A percentile compares a stretch with the other conserved stretches of the same genome.
These are phyloP conservation scores for Taeniopygia guttata DNA, from an alignment of 2,797 vertebrate species.

Conservation along the genomic window DNA sequence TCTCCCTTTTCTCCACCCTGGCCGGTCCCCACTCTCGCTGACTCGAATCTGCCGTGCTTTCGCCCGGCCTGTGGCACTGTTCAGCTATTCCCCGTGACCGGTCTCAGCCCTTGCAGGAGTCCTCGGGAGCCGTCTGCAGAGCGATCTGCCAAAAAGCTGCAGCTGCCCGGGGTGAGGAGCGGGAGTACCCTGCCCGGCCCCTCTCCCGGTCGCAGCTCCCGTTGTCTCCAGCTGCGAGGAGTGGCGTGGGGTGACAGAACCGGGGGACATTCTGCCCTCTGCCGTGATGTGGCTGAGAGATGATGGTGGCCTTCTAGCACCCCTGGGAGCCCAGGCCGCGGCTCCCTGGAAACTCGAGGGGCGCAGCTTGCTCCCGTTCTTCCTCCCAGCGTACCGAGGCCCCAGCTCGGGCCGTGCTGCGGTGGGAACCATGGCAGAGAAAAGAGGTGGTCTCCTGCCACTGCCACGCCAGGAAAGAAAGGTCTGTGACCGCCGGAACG, in stretches of 20 bases:
- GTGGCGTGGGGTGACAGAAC: fast-evolving
- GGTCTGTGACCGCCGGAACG: neutral
- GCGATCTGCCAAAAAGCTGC: neutral
- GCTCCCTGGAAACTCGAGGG: neutral
- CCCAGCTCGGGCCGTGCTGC: neutral
- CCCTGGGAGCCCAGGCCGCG: neutral
- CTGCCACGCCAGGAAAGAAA: neutral
- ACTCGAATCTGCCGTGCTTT: neutral
- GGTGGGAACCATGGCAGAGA: neutral
- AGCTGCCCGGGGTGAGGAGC: neutral
- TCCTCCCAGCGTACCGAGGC: neutral
- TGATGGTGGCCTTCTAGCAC: neutral
- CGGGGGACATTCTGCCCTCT: neutral
- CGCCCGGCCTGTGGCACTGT: neutral
- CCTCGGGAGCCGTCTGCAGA: neutral
- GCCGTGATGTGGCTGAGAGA: neutral
- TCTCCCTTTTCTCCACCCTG: neutral
- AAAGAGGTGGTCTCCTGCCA: neutral
- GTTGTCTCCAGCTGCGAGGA: neutral
- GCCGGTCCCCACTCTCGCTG: neutral
- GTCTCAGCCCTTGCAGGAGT: neutral
- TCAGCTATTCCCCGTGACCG: neutral
- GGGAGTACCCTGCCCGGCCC: neutral
- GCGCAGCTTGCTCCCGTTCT: neutral
- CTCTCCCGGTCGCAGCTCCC: neutral